Evolutionary conservation across 2,888 invertebrate genomes (phyloP), one percentile per base, ranked within the genome.

Genomic region (Phengaris arion): DNA sequence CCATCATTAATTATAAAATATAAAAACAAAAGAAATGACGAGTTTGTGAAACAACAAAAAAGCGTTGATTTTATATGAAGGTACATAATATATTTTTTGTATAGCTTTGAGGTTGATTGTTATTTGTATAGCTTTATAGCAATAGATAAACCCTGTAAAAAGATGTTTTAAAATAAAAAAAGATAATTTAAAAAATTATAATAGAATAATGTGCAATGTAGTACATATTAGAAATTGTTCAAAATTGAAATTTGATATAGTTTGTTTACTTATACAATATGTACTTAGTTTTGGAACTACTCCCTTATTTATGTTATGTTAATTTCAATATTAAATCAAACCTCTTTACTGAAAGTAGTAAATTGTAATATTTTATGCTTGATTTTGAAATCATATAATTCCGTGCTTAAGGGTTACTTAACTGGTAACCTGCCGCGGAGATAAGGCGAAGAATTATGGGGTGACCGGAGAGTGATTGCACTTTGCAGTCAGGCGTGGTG

Each of bases 21-120:
- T 45, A 64, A 64, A 64, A 64, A 64, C 64, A 64, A 64, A 64
- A 64, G 35, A 45, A 64, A 64, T 64, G 35, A 35, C 35, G 12
- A 64, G 35, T 45, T 45, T 45, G 35, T 35, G 6, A 35, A 64
- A 64, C 52, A 12, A 52, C 64, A 64, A 64, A 35, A 64, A 64
- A 35, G 64, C 45, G 35, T 64, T 64, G 35, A 35, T 64, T 64
- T 64, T 64, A 15, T 59, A 22, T 13, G 64, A 64, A 57, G 57
- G 8, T 64, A 2, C 12, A 2, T 64, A 8, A 2, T 10, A 6
- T 12, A 10, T 64, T 64, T 64, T 64, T 64, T 64, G 35, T 64
- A 12, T 35, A 64, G 64, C 45, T 64, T 15, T 64, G 59, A 64
- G 10, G 22, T 35, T 64, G 22, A 22, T 35, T 64, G 22, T 22